Base-by-base conservation (phyloP, 1,140 invertebrate species). In the Drosophila baimaii region DNA sequence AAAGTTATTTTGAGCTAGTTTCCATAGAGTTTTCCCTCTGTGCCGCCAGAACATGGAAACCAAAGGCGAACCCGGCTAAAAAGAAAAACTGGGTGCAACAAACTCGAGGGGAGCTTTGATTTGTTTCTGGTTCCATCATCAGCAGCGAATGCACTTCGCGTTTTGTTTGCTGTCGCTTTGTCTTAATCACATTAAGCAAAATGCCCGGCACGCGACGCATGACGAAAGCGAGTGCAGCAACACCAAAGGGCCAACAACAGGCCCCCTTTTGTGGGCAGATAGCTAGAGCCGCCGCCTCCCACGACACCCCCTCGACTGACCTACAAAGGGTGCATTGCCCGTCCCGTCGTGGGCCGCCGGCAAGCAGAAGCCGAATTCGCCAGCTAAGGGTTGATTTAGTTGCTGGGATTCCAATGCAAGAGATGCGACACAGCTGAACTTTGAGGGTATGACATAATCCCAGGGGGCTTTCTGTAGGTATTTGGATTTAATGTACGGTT, bases 251-350 rank as follows among this genome's bases (percentile, higher is more conserved):
- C 43, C 54, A 51, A 21, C 13, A 33, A 21, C 17, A 7, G 29
- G 19, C 29, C 46, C 23, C 46, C 15, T 27, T 47, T 49, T 17
- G 13, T 3, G 25, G 19, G 35, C 33, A 31, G 25, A 47, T 35
- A 44, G 7, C 41, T 44, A 7, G 21, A 31, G 13, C 19, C 9
- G 13, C 19, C 9, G 9, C 19, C 55, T 29, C 25, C 47, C 29
- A 27, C 35, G 62, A 57, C 55, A 46, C 79, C 79, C 74, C 64
- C 80, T 46, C 47, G 77, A 82, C 79, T 86, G 83, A 86, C 83
- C 83, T 86, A 86, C 70, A 86, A 86, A 86, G 62, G 81, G 83
- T 86, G 79, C 83, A 86, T 79, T 86, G 83, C 82, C 51, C 51
- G 51, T 52, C 29, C 51, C 29, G 51, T 47, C 68, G 68, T n/a